phyloP scores from a whole-genome alignment of 2,888 invertebrate genomes.

The Hemicrepidius hirtus region DNA sequence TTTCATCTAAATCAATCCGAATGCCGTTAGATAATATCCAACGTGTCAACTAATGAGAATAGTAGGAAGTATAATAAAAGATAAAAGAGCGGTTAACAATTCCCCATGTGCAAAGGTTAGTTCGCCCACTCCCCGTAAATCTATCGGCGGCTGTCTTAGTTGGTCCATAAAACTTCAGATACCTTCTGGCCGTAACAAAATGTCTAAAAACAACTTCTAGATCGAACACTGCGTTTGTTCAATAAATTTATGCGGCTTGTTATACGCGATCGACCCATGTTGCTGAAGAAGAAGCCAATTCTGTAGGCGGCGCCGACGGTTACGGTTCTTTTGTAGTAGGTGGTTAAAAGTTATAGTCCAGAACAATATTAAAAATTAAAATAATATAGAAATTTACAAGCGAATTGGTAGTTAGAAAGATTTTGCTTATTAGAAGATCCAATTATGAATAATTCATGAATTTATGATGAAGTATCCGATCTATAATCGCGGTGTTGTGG shows the following conservation, averaged over 20 bases:
- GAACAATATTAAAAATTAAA: not conserved
- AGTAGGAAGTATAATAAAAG: slow-evolving; percentile 24
- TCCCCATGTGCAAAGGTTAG: slow-evolving; percentile 31
- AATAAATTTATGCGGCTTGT: slow-evolving; percentile 46
- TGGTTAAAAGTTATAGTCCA: slow-evolving; percentile 15
- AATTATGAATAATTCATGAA: slow-evolving; percentile 42
- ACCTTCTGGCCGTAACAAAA: slow-evolving; percentile 44
- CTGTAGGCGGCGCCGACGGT: slow-evolving; percentile 30
- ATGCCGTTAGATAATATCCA: slow-evolving; percentile 9
- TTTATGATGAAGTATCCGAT: slow-evolving; percentile 26
- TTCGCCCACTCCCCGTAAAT: slow-evolving; percentile 53
- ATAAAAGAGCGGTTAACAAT: slow-evolving; percentile 40
- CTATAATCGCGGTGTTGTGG: slow-evolving; percentile 27
- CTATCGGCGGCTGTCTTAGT: slow-evolving; percentile 41
- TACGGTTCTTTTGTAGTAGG: slow-evolving; percentile 22
- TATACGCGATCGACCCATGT: slow-evolving; percentile 29
- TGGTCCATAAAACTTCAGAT: slow-evolving; percentile 53
- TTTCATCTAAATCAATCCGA: not conserved
- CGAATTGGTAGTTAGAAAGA: not conserved
- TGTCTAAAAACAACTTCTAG: slow-evolving; percentile 41
- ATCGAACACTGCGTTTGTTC: slow-evolving; percentile 38
- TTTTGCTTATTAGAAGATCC: slow-evolving; percentile 1
- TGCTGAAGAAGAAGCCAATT: slow-evolving; percentile 48
- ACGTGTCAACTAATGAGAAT: slow-evolving; percentile 26
- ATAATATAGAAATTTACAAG: not conserved